Percentiles rank a stretch among this genome's conserved stretches.
phyloP scores from a whole-genome alignment of 2,797 vertebrate genomes.

The Chaetophractus vellerosus region DNA sequence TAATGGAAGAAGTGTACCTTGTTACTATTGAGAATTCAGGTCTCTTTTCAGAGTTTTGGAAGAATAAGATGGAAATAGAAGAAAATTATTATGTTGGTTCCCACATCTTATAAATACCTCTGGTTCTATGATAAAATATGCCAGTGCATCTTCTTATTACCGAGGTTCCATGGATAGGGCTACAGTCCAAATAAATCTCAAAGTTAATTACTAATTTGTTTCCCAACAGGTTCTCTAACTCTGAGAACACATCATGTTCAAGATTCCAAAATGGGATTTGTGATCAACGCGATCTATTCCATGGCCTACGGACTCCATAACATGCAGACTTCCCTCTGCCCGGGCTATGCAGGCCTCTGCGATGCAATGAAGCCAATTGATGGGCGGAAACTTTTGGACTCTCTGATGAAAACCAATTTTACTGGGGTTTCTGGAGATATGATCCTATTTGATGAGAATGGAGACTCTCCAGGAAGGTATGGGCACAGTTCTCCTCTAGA shows the following conservation, averaged over 20 bases:
- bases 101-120: background rate
- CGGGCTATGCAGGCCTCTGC: slow-evolving; percentile 95
- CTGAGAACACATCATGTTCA: slow-evolving; percentile 97
- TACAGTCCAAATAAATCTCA: background rate
- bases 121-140: background rate
- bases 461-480: slow-evolving; percentile 98
- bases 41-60: background rate
- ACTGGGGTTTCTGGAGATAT: slow-evolving; percentile 97
- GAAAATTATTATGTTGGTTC: background rate
- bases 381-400: slow-evolving; percentile 96
- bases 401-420: slow-evolving; percentile 98
- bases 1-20: background rate
- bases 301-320: slow-evolving; percentile 99
- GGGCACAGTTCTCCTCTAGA: background rate
- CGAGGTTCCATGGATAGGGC: background rate
- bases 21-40: background rate
- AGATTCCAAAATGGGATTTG: slow-evolving; percentile 99
- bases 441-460: slow-evolving; percentile 97
- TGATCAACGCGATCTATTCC: slow-evolving; percentile 99
- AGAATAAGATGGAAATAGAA: background rate
- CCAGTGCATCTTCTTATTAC: background rate
- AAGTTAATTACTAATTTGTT: slow-evolving; percentile 59
- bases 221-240: slow-evolving; percentile 90
- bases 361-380: slow-evolving; percentile 98
- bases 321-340: slow-evolving; percentile 96